phyloP scores from a whole-genome alignment of 2,113 vertebrate genomes.

The Mirza zaza region DNA sequence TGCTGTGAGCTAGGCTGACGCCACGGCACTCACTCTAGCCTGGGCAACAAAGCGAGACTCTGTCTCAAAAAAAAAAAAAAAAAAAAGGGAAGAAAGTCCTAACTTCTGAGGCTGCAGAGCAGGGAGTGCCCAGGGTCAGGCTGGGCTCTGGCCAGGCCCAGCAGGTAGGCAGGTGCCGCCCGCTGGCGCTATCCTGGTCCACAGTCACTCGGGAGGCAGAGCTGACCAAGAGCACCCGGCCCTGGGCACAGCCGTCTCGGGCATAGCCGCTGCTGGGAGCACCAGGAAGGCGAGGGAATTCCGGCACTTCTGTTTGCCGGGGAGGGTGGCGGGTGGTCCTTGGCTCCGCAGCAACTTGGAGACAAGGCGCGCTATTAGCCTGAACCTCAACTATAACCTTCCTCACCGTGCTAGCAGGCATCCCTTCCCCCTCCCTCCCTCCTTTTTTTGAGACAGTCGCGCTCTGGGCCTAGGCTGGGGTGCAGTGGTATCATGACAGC shows the following conservation, averaged over 20 bases:
- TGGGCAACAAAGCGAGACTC: too few species aligned
- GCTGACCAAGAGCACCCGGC: rapidly evolving
- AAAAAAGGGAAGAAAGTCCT: too few species aligned
- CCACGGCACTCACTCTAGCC: too few species aligned
- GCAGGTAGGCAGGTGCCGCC: not conserved
- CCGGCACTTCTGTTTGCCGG: not conserved
- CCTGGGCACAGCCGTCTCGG: too few species aligned
- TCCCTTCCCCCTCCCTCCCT: rapidly evolving
- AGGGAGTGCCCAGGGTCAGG: not conserved
- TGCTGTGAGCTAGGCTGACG: too few species aligned
- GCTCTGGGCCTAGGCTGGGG: too few species aligned
- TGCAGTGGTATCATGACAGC: too few species aligned
- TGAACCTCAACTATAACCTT: not conserved
- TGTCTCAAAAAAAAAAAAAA: too few species aligned
- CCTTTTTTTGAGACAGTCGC: too few species aligned
- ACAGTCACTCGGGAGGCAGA: not conserved
- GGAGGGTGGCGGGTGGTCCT: rapidly evolving
- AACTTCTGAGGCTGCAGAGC: not conserved
- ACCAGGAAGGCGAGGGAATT: too few species aligned
- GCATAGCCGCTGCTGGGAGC: not conserved
- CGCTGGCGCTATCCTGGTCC: not conserved
- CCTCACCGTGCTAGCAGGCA: rapidly evolving
- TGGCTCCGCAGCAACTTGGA: not conserved
- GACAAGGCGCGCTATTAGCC: not conserved
- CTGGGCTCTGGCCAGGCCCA: not conserved